A percentile compares a stretch with the other conserved stretches of the same genome.
Conservation (phyloP, 2,888 invertebrate species). For the Coleophora deauratella region DNA sequence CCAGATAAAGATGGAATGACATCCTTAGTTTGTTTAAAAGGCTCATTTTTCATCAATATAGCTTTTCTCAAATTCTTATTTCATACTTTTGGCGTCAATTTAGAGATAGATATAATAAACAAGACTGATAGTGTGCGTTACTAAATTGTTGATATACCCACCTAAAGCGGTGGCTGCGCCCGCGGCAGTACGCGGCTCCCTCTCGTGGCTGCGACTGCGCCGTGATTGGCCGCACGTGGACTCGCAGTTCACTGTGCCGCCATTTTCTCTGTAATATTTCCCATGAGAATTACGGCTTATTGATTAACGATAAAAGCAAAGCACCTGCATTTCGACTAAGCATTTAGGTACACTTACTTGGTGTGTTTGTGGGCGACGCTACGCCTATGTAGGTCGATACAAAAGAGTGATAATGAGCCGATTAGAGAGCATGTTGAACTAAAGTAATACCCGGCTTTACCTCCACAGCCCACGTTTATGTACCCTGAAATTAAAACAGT, state of each 20-base stretch:
- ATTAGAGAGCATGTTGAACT: slow-evolving; percentile 85
- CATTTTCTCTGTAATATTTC: slow-evolving; percentile 52
- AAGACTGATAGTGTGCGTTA: too few species aligned
- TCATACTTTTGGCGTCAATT: too few species aligned
- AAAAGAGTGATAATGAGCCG: slow-evolving; percentile 84
- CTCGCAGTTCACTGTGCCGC: slow-evolving; percentile 51
- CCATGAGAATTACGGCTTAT: too few species aligned
- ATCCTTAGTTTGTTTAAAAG: too few species aligned
- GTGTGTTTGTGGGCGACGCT: slow-evolving; percentile 83
- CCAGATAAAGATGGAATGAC: too few species aligned
- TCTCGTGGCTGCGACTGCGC: slow-evolving; percentile 55
- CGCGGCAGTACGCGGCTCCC: slow-evolving; percentile 65
- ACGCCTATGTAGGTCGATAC: slow-evolving; percentile 85
- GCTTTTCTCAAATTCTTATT: too few species aligned
- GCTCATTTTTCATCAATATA: too few species aligned
- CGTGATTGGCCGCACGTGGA: slow-evolving; percentile 50
- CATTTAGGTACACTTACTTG: slow-evolving; percentile 37
- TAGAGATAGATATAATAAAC: too few species aligned
- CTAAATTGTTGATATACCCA: too few species aligned
- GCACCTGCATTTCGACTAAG: too few species aligned
- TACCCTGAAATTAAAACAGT: slow-evolving; percentile 75
- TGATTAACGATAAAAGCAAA: too few species aligned
- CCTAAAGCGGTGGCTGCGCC: slow-evolving; percentile 44
- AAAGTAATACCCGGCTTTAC: slow-evolving; percentile 88
- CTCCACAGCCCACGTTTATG: slow-evolving; percentile 84